Conservation (phyloP, 2,888 invertebrate species). For the Drosophila mimetica region DNA sequence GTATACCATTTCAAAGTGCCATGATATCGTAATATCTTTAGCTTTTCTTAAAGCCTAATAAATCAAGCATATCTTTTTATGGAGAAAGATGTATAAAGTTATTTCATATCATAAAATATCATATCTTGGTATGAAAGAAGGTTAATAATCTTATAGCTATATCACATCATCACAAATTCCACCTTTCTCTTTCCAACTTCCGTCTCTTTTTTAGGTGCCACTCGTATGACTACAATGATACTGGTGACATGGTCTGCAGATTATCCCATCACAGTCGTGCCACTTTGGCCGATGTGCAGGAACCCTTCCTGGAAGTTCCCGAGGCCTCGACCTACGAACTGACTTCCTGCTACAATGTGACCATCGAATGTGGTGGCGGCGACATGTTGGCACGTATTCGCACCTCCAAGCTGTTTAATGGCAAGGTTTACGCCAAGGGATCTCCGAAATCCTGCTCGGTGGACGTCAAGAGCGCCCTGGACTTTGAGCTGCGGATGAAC, state of each 20-base stretch:
- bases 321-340: constrained; percentile 96
- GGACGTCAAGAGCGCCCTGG: constrained; percentile 93
- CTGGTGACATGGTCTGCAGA: constrained; percentile 85
- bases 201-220: constrained; percentile 89
- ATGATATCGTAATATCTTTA: not conserved
- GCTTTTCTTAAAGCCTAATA: no score
- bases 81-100: not conserved
- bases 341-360: constrained; percentile 97
- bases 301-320: constrained; percentile 95
- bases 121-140: not conserved
- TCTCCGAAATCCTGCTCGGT: constrained; percentile 96
- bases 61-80: no score
- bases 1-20: not conserved
- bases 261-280: constrained; percentile 96
- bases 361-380: constrained; percentile 95
- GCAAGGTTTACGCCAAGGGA: constrained; percentile 88
- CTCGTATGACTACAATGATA: constrained; percentile 97
- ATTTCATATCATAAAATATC: not conserved
- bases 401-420: constrained; percentile 92
- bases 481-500: constrained; percentile 96
- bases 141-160: not conserved
- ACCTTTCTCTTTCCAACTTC: not conserved
- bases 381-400: constrained; percentile 97
- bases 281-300: constrained; percentile 94
- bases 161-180: not conserved